Conservation (phyloP, 2,797 vertebrate species). For the Potorous gilbertii region DNA sequence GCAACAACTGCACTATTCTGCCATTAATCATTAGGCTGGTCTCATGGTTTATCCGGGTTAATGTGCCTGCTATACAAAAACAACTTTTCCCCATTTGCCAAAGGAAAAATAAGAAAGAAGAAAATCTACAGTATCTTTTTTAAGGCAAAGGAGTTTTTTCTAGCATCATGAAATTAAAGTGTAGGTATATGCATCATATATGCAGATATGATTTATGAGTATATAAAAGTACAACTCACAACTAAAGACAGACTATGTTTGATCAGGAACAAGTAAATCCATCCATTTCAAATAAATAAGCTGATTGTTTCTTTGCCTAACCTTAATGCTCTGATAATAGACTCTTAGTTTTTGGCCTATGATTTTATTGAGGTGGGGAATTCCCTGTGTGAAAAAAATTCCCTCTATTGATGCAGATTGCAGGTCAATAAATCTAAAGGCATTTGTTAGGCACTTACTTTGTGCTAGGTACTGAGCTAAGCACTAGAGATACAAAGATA, state of each 20-base stretch:
- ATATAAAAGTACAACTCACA: neutral
- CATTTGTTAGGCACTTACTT: neutral
- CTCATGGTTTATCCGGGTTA: slow-evolving; percentile 85
- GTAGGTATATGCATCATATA: no score
- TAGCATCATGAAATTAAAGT: neutral
- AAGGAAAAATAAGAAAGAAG: slow-evolving; percentile 57
- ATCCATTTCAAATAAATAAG: neutral
- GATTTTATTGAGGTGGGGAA: neutral
- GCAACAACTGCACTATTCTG: slow-evolving; percentile 86
- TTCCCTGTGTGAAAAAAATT: neutral
- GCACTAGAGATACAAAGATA: neutral
- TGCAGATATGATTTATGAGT: neutral
- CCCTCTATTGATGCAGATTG: neutral
- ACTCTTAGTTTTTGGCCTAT: neutral
- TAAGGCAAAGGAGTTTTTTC: slow-evolving; percentile 39
- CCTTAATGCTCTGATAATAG: neutral
- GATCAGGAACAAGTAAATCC: neutral
- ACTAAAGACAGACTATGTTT: neutral
- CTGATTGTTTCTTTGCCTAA: neutral
- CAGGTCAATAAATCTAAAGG: neutral
- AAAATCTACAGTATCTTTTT: slow-evolving; percentile 44
- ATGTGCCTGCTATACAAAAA: slow-evolving; percentile 82
- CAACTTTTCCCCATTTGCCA: slow-evolving; percentile 74
- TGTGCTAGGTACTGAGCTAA: neutral
- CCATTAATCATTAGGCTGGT: slow-evolving; percentile 85